Percentiles rank a stretch among this genome's conserved stretches.
These are phyloP conservation scores for Atrichornis clamosus DNA, from an alignment of 2,113 vertebrate genomes.

Conservation along the genomic window DNA sequence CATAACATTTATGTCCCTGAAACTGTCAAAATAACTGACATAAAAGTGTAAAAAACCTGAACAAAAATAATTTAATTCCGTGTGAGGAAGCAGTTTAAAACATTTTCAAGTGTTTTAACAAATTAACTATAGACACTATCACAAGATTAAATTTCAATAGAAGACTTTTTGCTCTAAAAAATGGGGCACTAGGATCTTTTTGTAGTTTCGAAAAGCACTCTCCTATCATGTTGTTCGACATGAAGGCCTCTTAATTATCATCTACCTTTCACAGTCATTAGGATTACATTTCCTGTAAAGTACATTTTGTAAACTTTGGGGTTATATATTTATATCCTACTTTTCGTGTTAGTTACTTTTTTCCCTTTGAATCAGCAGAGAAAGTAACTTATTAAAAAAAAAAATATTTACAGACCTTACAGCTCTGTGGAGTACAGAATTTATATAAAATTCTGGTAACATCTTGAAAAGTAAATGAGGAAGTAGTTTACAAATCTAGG, in stretches of 20 bases:
- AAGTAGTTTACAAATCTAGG: not conserved
- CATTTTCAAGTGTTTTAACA: not conserved
- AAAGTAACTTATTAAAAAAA: not conserved
- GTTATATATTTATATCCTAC: not conserved
- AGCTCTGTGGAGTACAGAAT: not conserved
- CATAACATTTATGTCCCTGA: not conserved
- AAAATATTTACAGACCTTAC: not conserved
- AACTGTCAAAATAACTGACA: not conserved
- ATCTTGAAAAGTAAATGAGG: not conserved
- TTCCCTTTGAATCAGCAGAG: not conserved
- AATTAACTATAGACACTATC: not conserved
- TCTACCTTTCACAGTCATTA: not conserved
- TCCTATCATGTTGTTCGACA: not conserved
- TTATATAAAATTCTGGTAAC: not conserved
- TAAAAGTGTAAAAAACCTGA: not conserved
- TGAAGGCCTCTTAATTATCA: not conserved
- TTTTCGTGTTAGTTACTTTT: not conserved
- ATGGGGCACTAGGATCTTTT: not conserved
- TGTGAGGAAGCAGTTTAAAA: not conserved
- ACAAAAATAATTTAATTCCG: not conserved
- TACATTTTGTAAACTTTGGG: not conserved
- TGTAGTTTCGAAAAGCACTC: not conserved
- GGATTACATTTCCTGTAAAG: not conserved
- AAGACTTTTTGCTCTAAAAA: not conserved
- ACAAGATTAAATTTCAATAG: not conserved